Evolutionary conservation across 2,113 vertebrate species (phyloP), one percentile per base, ranked within the genome.

Genomic region (Glaucidium brasilianum): DNA sequence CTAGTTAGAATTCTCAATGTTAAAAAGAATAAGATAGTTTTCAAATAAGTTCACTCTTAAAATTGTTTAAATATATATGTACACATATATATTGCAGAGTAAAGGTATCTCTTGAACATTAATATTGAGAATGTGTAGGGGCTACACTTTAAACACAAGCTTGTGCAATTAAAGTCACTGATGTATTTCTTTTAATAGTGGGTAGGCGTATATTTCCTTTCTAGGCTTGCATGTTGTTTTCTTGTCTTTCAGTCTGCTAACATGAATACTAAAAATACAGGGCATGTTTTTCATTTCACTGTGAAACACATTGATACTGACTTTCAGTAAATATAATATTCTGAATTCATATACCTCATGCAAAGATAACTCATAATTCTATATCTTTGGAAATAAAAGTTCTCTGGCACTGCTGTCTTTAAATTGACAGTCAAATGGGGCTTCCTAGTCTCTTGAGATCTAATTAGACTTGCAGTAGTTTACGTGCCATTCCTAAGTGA

Each of bases 401-500:
- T 16, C 13, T 71, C 20, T 87, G 26, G 47, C 5, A 55, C 12
- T 75, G 12, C n/a, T 85, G 21, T 68, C 69, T 81, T 96, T 75
- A 92, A 94, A 94, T 63, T 85, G n/a, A 73, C 66, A 80, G 88
- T 83, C 90, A 96, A 95, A 92, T 88, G 56, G 62, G 53, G 34
- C 56, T 85, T 94, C 63, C 45, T 89, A 55, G 17, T 88, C 85
- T 93, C 92, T 26, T 66, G 90, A 94, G 92, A 80, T 73, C 90
- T 90, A 97, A 95, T 94, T 96, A 96, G 90, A 64, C 32, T 89
- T 86, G 23, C 21, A 78, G 47, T 81, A 43, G 49, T 92, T 95
- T 78, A 80, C 3, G 0, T 72, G 69, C 3, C 45, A 66, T 84
- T 96, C 72, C 75, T 88, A 81, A 72, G 30, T 37, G 78, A 16